Conservation (phyloP, 1,140 invertebrate genomes). For the Anastatus disparis region DNA sequence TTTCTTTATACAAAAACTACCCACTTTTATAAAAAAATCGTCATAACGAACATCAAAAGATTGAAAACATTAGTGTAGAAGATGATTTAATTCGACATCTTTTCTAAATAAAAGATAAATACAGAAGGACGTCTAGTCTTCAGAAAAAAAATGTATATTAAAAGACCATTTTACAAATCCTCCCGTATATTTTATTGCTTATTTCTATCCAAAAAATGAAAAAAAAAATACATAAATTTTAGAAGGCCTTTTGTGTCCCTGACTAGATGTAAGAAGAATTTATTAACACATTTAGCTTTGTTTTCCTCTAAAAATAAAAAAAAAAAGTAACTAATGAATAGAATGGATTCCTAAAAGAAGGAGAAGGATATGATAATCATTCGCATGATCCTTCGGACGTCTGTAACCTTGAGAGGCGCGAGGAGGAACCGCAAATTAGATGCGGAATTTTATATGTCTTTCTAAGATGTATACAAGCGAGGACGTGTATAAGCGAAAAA, state of each 20-base stretch:
- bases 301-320: not conserved
- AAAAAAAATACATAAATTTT: too few relatives aligned
- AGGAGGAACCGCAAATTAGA: constrained; percentile 33
- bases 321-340: too few relatives aligned
- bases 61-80: constrained; percentile 10
- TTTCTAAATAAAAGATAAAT: not conserved
- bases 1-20: too few relatives aligned
- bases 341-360: not conserved
- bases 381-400: not conserved
- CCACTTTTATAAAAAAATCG: too few relatives aligned
- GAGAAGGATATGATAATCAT: constrained; percentile 19
- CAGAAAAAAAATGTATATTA: constrained; percentile 4
- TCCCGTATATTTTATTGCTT: not conserved
- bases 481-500: too few relatives aligned
- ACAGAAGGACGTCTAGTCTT: constrained; percentile 20
- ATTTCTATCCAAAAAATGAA: too few relatives aligned
- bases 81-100: constrained; percentile 1
- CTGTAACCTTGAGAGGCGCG: constrained; percentile 19
- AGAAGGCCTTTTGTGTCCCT: constrained; percentile 26
- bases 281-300: too few relatives aligned
- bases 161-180: not conserved
- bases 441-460: constrained; percentile 22
- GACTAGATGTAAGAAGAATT: constrained; percentile 24
- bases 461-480: too few relatives aligned
- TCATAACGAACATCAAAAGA: not conserved